Percentiles rank a stretch among this genome's conserved stretches.
phyloP scores from a whole-genome alignment of 2,797 vertebrate species.

The Melopsittacus undulatus region DNA sequence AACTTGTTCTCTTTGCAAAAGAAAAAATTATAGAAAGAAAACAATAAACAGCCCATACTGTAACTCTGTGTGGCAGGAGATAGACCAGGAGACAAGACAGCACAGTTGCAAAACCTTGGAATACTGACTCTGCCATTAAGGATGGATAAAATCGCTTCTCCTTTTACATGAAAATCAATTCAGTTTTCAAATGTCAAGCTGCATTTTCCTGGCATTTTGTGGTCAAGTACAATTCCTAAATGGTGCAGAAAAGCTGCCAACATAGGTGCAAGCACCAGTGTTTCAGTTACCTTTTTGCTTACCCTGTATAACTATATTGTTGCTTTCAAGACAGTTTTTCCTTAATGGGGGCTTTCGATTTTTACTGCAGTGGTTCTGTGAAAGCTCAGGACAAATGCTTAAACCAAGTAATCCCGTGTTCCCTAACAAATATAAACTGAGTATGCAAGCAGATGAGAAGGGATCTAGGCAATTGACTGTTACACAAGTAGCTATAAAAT shows the following conservation, averaged over 20 bases:
- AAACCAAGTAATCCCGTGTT: not conserved
- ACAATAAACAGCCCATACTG: not conserved
- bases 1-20: not conserved
- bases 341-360: not conserved
- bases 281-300: not conserved
- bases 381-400: not conserved
- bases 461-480: not conserved
- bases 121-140: not conserved
- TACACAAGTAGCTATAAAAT: not conserved
- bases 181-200: constrained; percentile 8
- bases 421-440: not conserved
- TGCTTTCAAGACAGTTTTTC: not conserved
- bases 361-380: not conserved
- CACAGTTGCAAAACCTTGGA: not conserved
- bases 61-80: not conserved
- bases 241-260: not conserved
- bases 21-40: not conserved
- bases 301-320: not conserved
- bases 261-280: not conserved
- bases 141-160: not conserved
- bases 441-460: not conserved
- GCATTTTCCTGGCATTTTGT: constrained; percentile 4
- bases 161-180: constrained; percentile 20
- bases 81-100: not conserved
- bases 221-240: not conserved